A percentile compares a stretch with the other conserved stretches of the same genome.
Conservation (phyloP, 2,888 invertebrate species). For the Xanthorhoe designata region DNA sequence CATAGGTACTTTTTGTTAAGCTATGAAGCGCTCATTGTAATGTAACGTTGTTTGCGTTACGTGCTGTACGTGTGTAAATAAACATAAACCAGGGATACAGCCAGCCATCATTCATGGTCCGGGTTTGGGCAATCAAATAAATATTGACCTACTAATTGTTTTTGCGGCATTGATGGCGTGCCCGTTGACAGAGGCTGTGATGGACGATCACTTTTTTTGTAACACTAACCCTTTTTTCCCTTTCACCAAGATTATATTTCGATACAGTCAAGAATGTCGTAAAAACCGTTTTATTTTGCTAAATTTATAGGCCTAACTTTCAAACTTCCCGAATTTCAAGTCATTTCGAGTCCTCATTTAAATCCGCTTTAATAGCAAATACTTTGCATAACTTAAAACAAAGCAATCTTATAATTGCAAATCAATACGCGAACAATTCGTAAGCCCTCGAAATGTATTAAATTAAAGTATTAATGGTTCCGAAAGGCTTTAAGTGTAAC, state of each 20-base stretch:
- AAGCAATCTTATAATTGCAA: conserved; percentile 68
- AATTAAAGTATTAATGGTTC: conserved; percentile 63
- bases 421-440: conserved; percentile 65
- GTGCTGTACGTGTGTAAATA: conserved; percentile 18
- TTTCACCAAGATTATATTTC: conserved; percentile 60
- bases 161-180: conserved; percentile 77
- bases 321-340: conserved; percentile 51
- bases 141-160: conserved; percentile 84
- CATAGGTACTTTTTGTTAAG: not conserved
- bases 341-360: conserved; percentile 53
- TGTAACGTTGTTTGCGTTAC: conserved; percentile 4
- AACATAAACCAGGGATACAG: conserved; percentile 51
- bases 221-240: conserved; percentile 66
- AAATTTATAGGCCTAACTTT: conserved; percentile 51
- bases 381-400: conserved; percentile 65
- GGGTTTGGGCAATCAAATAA: conserved; percentile 76
- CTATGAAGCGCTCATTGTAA: conserved; percentile 6
- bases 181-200: conserved; percentile 80
- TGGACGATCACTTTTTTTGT: conserved; percentile 76
- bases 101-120: conserved; percentile 67
- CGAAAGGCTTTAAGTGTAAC: conserved; percentile 57
- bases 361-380: conserved; percentile 63
- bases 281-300: conserved; percentile 50
- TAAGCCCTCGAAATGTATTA: conserved; percentile 61
- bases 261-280: conserved; percentile 54